Conservation (phyloP, 2,888 invertebrate species). For the Autographa gamma region DNA sequence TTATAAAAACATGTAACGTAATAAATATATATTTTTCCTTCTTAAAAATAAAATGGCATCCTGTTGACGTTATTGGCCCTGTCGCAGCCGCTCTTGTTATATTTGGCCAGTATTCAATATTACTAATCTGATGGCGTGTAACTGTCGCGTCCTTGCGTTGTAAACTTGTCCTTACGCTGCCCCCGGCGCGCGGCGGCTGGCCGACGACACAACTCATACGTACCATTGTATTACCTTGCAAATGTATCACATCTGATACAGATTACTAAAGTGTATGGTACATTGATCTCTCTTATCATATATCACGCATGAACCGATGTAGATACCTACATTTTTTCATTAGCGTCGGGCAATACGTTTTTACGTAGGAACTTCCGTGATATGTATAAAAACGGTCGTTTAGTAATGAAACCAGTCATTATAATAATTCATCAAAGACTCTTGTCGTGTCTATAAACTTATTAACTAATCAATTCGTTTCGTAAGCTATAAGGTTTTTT, state of each 20-base stretch:
- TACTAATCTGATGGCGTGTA: slow-evolving; percentile 54
- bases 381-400: slow-evolving; percentile 8
- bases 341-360: neutral
- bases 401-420: neutral
- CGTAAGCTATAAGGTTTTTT: neutral
- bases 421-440: neutral
- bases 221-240: slow-evolving; percentile 34
- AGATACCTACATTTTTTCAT: slow-evolving; percentile 27
- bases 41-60: slow-evolving; percentile 35
- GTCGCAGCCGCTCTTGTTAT: slow-evolving; percentile 46
- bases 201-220: slow-evolving; percentile 23
- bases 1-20: neutral
- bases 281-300: slow-evolving; percentile 55
- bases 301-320: slow-evolving; percentile 13
- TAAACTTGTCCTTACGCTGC: slow-evolving; percentile 43
- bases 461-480: neutral
- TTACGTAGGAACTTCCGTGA: slow-evolving; percentile 30
- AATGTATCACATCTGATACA: slow-evolving; percentile 34
- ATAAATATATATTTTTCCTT: slow-evolving; percentile 22
- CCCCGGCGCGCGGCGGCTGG: slow-evolving; percentile 29
- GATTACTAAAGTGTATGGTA: slow-evolving; percentile 52
- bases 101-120: slow-evolving; percentile 74
- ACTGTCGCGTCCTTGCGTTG: slow-evolving; percentile 24
- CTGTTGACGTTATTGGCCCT: slow-evolving; percentile 46
- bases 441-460: neutral